Evolutionary conservation across 2,888 invertebrate genomes (phyloP).

Genomic region (Parnassius mnemosyne): DNA sequence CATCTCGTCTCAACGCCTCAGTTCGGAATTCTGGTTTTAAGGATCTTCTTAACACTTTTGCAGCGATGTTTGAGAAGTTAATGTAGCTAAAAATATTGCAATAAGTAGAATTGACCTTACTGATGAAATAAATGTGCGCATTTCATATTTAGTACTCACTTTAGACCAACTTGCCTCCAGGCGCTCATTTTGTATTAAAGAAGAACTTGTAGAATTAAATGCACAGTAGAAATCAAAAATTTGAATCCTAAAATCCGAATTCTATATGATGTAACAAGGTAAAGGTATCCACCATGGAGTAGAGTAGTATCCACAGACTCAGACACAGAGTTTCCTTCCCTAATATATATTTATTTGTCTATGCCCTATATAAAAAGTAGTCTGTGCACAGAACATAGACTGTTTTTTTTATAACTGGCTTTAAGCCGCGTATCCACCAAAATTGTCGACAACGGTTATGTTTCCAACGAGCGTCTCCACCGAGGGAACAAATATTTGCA

Average conservation of each 20-base stretch:
- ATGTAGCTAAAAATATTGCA: constrained; percentile 87
- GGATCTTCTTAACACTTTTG: constrained; percentile 88
- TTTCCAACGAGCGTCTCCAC: too few relatives aligned
- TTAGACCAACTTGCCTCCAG: constrained; percentile 92
- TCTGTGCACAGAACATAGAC: too few relatives aligned
- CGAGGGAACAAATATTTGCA: too few relatives aligned
- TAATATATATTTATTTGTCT: too few relatives aligned
- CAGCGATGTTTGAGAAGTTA: constrained; percentile 97
- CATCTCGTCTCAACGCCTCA: constrained; percentile 89
- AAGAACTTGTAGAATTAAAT: neutral
- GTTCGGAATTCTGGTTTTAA: constrained; percentile 87
- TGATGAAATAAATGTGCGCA: neutral
- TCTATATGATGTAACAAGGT: constrained; percentile 47
- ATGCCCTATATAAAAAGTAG: too few relatives aligned
- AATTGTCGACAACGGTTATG: too few relatives aligned
- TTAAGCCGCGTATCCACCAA: too few relatives aligned
- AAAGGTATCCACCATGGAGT: constrained; percentile 8
- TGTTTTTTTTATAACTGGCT: too few relatives aligned
- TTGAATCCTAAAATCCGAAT: constrained; percentile 35
- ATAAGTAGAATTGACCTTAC: constrained; percentile 1
- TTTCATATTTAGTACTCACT: constrained; percentile 79
- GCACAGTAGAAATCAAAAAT: constrained; percentile 34
- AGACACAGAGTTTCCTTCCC: neutral
- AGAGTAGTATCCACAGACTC: neutral
- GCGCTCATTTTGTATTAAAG: constrained; percentile 81